Conservation (phyloP, 2,888 invertebrate genomes). For the Platycheirus albimanus region DNA sequence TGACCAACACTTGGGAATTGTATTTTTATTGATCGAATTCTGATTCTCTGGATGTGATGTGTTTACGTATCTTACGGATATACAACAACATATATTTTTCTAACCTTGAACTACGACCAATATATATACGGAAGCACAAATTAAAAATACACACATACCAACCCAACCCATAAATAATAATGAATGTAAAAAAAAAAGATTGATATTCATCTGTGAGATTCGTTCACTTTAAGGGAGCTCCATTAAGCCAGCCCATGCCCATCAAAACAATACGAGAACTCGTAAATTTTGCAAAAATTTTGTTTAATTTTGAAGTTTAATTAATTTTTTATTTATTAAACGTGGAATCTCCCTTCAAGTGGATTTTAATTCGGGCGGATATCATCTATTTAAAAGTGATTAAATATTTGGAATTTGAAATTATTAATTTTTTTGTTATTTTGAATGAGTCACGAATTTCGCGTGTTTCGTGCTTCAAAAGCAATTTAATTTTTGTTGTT, state of each 20-base stretch:
- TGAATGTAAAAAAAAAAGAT: neutral
- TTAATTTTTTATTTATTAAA: neutral
- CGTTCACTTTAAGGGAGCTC: too few relatives aligned
- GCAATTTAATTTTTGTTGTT: slow-evolving; percentile 14
- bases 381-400: slow-evolving; percentile 17
- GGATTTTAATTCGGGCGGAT: slow-evolving; percentile 8
- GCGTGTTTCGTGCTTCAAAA: neutral
- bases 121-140: slow-evolving; percentile 49
- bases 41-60: slow-evolving; percentile 48
- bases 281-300: too few relatives aligned
- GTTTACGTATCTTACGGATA: slow-evolving; percentile 53
- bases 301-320: too few relatives aligned
- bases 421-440: slow-evolving; percentile 26
- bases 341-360: slow-evolving; percentile 28
- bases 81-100: slow-evolving; percentile 14
- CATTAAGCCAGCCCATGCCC: too few relatives aligned
- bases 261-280: too few relatives aligned
- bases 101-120: slow-evolving; percentile 70
- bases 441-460: slow-evolving; percentile 8
- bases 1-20: slow-evolving; percentile 49
- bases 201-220: neutral
- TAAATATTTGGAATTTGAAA: slow-evolving; percentile 15
- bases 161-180: too few relatives aligned
- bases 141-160: slow-evolving; percentile 1
- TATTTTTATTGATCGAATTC: slow-evolving; percentile 62